These are phyloP conservation scores for Selenia dentaria DNA, from an alignment of 2,888 invertebrate genomes.

Conservation along the genomic window DNA sequence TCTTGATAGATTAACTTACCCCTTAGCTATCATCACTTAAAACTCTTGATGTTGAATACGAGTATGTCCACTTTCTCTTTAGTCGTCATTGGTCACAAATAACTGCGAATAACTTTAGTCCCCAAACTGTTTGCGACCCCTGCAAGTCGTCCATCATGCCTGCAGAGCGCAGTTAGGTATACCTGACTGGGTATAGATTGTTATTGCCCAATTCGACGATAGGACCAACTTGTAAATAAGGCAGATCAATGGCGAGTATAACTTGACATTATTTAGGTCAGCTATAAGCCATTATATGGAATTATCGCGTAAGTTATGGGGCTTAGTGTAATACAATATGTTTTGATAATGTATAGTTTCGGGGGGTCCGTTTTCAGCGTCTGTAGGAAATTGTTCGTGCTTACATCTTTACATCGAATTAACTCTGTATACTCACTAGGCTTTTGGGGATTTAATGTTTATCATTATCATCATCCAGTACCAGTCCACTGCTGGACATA, in stretches of 20 bases:
- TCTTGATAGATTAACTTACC: no score
- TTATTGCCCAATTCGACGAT: slow-evolving; percentile 41
- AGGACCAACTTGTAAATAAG: slow-evolving; percentile 31
- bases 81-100: no score
- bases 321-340: slow-evolving; percentile 11
- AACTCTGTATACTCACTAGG: no score
- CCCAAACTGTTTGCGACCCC: slow-evolving; percentile 25
- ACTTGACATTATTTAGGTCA: slow-evolving; percentile 17
- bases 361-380: background rate
- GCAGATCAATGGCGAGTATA: slow-evolving; percentile 24
- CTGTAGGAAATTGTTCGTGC: no score
- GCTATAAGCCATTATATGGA: slow-evolving; percentile 16
- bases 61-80: no score
- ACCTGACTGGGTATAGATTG: slow-evolving; percentile 52
- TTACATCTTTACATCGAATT: no score
- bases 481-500: no score
- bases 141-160: slow-evolving; percentile 54
- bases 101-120: no score
- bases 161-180: slow-evolving; percentile 48
- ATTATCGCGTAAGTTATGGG: slow-evolving; percentile 20
- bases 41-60: no score
- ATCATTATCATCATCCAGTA: no score
- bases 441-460: no score
- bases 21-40: no score
- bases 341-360: slow-evolving; percentile 13